Evolutionary conservation across 2,113 vertebrate genomes (phyloP).

Genomic region (Anser cygnoides): DNA sequence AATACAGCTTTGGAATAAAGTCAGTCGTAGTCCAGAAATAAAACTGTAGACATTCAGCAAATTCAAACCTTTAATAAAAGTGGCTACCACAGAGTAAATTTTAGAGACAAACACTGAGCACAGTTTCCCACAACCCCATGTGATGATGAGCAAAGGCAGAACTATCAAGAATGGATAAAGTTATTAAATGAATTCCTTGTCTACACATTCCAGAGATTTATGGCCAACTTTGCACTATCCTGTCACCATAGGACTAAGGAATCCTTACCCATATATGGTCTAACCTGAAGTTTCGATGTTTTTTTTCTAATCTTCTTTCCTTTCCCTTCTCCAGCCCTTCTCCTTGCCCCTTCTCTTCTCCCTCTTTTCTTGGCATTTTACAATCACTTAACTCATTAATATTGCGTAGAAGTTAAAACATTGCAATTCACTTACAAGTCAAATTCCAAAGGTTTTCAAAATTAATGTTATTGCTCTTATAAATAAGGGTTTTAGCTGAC

Average conservation of each 20-base stretch:
- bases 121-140: not conserved
- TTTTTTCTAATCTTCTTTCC: not conserved
- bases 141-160: not conserved
- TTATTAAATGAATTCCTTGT: not conserved
- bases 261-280: not conserved
- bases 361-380: slow-evolving; percentile 4
- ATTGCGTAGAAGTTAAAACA: slow-evolving; percentile 35
- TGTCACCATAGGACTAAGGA: not conserved
- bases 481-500: slow-evolving; percentile 14
- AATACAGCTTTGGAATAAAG: not conserved
- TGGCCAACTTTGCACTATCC: not conserved
- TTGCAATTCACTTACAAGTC: slow-evolving; percentile 38
- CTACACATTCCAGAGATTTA: not conserved
- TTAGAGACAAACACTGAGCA: not conserved
- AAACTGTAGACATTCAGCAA: not conserved
- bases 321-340: not conserved
- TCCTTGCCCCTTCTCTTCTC: not conserved
- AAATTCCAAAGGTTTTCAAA: slow-evolving; percentile 59
- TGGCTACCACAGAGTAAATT: not conserved
- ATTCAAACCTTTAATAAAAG: not conserved
- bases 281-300: not conserved
- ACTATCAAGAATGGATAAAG: not conserved
- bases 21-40: not conserved
- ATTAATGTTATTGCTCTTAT: not conserved
- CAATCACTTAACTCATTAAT: slow-evolving; percentile 16